Evolutionary conservation across 2,888 invertebrate genomes (phyloP), one percentile per base, ranked within the genome.

Genomic region (Notodromas monacha): DNA sequence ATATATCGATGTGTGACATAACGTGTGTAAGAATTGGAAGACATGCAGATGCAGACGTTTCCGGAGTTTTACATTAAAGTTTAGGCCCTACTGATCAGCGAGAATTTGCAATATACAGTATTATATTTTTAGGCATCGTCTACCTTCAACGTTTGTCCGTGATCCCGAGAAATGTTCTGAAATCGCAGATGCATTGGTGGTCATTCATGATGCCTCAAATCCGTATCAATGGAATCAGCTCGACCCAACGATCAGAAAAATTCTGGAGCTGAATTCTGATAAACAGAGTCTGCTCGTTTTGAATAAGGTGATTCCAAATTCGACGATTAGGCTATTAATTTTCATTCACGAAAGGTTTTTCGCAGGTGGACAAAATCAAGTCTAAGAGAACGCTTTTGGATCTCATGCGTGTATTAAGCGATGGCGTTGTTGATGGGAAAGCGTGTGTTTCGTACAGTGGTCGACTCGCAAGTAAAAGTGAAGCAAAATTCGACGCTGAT

Each of bases 131-230:
- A 58, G 57, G 40, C 61, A 57, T 42, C 50, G 59, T 14, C 48
- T 68, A 31, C 56, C 56, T 32, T 47, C 50, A 15, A 48, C 54
- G 2, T 63, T 70, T 44, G 43, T 56, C 21, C 57, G 55, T 26
- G 65, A 53, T 54, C 63, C 54, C 41, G 57, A 50, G 49, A 49
- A 47, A 5, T 60, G 65, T 30, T 46, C 72, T 26, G 47, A 57
- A 37, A 56, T 65, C 44, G 70, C 74, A 0, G 66, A 84, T 52
- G 49, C 77, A 2, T 57, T 86, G 38, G 73, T 72, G 4, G 69
- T 84, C 2, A 54, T 86, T 12, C 77, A 84, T 44, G 86, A 86
- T 51, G 64, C 63, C 3, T 62, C 68, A 1, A 67, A 70, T 44
- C 45, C 49, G 26, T 64, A 61, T 50, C 63, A 62, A 0, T 61